Base-by-base conservation (phyloP, 2,797 vertebrate species). In the Dipus sagitta region DNA sequence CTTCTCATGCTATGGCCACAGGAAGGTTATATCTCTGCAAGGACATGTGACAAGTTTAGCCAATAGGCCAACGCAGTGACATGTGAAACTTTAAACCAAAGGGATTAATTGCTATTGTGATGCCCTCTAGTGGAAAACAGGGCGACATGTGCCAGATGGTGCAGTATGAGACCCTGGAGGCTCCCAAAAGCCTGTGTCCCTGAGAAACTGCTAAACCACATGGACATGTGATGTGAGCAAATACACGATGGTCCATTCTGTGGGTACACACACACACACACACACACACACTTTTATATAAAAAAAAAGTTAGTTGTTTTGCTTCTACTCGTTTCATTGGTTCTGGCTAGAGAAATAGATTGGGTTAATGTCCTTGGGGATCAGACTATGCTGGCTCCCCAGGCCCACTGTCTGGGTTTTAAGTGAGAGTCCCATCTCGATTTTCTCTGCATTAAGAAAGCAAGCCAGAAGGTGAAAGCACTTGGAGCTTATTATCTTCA, bases 401-500 rank as follows among this genome's bases (percentile, higher is more conserved):
- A 86, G 54, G 28, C 2, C 47, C 79, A 47, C 42, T 11, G 1
- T 30, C 60, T 58, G 60, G 72, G 11, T 79, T 88, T 91, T 77
- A 82, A 85, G 28, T 26, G 58, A 74, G 68, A 93, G n/a, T 42
- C 79, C 42, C 79, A 64, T 47, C 71, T 90, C 1, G 0, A 81
- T 88, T 90, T 82, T 42, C 79, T 30, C 60, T 68, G 6, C 83
- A 90, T 79, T 93, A 83, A 75, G 83, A 86, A 58, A 88, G 65
- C 78, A 32, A 92, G 77, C 34, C 52, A 86, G 67, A 47, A 93
- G 76, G 90, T 0, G 20, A 75, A 90, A 84, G 65, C 15, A 18
- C 70, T 81, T 21, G 42, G 70, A 92, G 72, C 17, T 94, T 68
- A 88, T 58, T 88, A 83, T 72, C 78, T 86, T 72, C 18, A 2